Base-by-base conservation (phyloP, 2,888 invertebrate species). In the Clunio marinus region DNA sequence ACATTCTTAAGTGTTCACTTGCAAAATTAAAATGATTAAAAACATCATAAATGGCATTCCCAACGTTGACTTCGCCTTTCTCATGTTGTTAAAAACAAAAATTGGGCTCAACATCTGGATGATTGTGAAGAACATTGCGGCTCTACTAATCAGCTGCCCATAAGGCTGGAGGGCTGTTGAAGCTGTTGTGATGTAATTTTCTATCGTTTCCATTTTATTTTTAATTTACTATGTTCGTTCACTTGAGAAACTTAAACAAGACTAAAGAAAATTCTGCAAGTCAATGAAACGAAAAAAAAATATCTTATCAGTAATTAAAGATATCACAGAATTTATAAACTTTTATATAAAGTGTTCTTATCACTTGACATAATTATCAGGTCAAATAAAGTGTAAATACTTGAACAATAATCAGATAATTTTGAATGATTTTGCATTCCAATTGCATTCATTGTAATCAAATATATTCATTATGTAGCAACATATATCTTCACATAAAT, bases 101-200 rank as follows among this genome's bases (percentile, higher is more conserved):
- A 83, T 81, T 74, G 93, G 93, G 32, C 92, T 86, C 74, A 93
- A 86, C 81, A 93, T 92, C 77, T 93, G 91, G 0, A 83, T 84
- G 72, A 90, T 86, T 27, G 94, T 93, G 25, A 89, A 28, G 20
- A 15, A 20, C 24, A 24, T 8, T 1, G 66, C 66, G 5, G 66
- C 1, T 28, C 28, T 17, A 20, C 25, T 32, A 7, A 66, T 32
- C 15, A 55, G 4, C 20, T 66, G 22, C 22, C 25, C 28, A n/a
- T 66, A 55, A 2, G 66, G 66, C 22, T 66, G 32, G 1, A 66
- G 20, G 3, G 27, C 45, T 32, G 15, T 55, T 4, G 66, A 66
- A 10, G 10, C 17, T 4, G 3, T 27, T 10, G 57, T 57, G 27
- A 57, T 27, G 13, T 27, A n/a, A 57, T 25, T 27, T 25, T 57